These are phyloP conservation scores for Leptocoma aspasia DNA, from an alignment of 2,113 vertebrate genomes.

Conservation along the genomic window DNA sequence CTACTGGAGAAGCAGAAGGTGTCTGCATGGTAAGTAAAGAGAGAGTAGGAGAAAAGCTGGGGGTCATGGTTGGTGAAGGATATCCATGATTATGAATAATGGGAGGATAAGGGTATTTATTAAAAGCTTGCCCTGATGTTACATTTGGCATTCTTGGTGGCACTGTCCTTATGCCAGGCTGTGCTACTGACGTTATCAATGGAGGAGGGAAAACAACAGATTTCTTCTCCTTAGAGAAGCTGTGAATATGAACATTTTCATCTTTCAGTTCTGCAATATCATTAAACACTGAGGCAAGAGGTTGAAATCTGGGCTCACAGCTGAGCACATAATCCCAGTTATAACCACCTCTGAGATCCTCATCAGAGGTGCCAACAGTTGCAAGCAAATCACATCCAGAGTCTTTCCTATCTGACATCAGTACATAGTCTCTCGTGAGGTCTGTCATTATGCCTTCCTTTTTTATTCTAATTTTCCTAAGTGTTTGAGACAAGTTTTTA, in stretches of 20 bases:
- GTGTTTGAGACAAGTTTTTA: constrained; percentile 42
- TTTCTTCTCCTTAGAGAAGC: constrained; percentile 68
- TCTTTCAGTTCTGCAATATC: constrained; percentile 87
- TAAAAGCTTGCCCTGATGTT: constrained; percentile 61
- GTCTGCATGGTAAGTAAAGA: constrained; percentile 80
- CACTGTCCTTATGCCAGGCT: constrained; percentile 84
- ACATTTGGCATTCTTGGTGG: constrained; percentile 77
- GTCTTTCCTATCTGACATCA: constrained; percentile 54
- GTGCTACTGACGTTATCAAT: constrained; percentile 86
- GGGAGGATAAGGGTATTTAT: constrained; percentile 71
- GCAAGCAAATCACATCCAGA: constrained; percentile 54
- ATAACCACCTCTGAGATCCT: constrained; percentile 60
- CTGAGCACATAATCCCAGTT: constrained; percentile 80
- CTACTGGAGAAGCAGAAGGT: constrained; percentile 75
- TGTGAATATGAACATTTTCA: constrained; percentile 68
- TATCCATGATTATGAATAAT: constrained; percentile 69
- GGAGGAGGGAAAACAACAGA: constrained; percentile 83
- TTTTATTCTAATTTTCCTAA: constrained; percentile 31
- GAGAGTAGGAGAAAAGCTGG: constrained; percentile 84
- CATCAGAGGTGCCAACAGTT: constrained; percentile 59
- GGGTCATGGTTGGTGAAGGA: constrained; percentile 77
- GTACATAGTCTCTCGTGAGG: constrained; percentile 53
- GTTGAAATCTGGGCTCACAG: constrained; percentile 86
- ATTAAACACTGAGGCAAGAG: constrained; percentile 84
- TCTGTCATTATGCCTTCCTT: constrained; percentile 63